These are phyloP conservation scores for Sardinella longiceps DNA, from an alignment of 2,797 vertebrate genomes.

Conservation along the genomic window DNA sequence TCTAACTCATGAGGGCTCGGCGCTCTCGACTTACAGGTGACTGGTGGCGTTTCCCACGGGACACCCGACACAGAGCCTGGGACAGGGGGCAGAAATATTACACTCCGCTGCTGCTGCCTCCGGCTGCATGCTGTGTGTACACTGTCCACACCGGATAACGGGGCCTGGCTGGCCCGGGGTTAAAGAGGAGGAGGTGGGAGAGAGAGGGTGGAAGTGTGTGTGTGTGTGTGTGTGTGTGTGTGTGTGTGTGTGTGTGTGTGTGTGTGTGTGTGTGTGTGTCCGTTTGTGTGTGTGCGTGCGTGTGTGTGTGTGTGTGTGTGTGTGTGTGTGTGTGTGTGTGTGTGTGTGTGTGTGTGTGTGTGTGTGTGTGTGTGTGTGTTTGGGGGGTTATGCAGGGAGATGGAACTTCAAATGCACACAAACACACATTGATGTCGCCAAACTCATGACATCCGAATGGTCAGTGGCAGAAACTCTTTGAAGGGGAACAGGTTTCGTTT, in stretches of 20 bases:
- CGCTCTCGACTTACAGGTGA: constrained; percentile 29
- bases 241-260: background rate
- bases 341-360: background rate
- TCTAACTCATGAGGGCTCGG: constrained; percentile 37
- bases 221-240: background rate
- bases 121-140: background rate
- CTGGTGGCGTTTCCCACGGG: constrained; percentile 5
- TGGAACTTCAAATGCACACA: background rate
- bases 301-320: background rate
- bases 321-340: background rate
- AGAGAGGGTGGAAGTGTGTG: background rate
- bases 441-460: background rate
- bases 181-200: background rate
- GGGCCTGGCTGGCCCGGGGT: background rate
- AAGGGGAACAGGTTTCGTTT: background rate
- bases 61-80: background rate
- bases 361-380: background rate
- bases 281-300: too few species aligned
- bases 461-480: background rate
- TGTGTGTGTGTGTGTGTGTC: background rate
- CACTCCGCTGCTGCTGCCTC: background rate
- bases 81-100: background rate
- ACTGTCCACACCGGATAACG: background rate
- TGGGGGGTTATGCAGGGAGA: background rate
- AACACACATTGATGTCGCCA: background rate